Conservation (phyloP, 2,888 invertebrate species). For the Epinotia ramella region DNA sequence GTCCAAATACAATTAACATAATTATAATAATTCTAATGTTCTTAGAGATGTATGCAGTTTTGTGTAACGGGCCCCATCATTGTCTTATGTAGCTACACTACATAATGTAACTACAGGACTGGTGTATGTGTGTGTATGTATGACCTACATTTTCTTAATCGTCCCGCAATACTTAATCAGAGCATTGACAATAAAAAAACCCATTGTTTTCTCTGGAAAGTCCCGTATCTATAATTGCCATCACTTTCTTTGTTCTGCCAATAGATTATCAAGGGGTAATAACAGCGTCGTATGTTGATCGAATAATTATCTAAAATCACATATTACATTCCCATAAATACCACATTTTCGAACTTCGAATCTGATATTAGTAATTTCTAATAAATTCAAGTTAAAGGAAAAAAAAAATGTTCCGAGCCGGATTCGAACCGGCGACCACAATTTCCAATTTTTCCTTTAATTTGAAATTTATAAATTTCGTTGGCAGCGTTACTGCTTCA, state of each 20-base stretch:
- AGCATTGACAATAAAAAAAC: not conserved
- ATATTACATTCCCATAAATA: not conserved
- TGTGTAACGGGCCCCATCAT: no score
- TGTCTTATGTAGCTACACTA: no score
- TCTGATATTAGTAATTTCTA: not conserved
- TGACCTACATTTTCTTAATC: not conserved
- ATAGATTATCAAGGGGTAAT: not conserved
- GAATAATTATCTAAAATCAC: not conserved
- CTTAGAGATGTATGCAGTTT: no score
- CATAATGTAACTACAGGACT: not conserved
- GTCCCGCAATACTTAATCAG: not conserved
- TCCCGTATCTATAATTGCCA: not conserved
- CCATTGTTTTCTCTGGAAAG: not conserved
- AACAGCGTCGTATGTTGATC: constrained; percentile 10
- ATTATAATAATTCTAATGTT: no score
- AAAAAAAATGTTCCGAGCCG: no score
- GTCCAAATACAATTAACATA: no score
- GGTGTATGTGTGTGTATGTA: no score
- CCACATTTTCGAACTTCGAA: not conserved
- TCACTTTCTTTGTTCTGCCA: not conserved
- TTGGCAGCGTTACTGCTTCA: no score
- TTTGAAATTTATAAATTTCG: no score
- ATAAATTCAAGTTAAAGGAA: not conserved
- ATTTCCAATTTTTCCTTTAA: no score
- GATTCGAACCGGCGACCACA: no score